Evolutionary conservation across 2,113 vertebrate species (phyloP).

Genomic region (Geococcyx californianus): DNA sequence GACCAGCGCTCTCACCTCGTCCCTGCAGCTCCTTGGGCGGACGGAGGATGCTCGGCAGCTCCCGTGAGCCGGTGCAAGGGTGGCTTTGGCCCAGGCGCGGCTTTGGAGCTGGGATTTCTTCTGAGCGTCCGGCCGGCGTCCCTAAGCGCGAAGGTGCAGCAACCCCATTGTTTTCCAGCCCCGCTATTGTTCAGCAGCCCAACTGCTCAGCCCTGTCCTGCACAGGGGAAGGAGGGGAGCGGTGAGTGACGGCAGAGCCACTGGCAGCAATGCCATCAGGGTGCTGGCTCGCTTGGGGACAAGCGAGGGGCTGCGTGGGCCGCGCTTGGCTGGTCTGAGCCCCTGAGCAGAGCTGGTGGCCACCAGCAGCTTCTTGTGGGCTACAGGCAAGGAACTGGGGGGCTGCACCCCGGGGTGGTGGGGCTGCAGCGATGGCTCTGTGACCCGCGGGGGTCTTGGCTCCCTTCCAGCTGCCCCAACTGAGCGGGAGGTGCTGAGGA

Average conservation of each 20-base stretch:
- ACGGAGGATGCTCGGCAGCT: rapidly evolving
- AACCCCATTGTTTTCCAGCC: slow-evolving; percentile 42
- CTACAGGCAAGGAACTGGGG: not conserved
- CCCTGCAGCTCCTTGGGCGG: not conserved
- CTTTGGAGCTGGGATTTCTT: not conserved
- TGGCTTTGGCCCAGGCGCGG: not conserved
- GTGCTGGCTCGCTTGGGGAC: not conserved
- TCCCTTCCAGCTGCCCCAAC: not conserved
- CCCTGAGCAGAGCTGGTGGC: not conserved
- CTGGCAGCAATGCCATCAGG: rapidly evolving
- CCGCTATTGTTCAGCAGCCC: slow-evolving; percentile 29
- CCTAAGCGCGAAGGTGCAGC: not conserved
- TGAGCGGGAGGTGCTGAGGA: not conserved
- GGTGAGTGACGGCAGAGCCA: rapidly evolving
- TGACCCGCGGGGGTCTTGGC: rapidly evolving
- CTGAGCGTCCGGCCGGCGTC: not conserved
- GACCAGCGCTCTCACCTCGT: not conserved
- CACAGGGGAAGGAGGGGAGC: not conserved
- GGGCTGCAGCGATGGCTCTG: not conserved
- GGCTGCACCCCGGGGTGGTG: not conserved
- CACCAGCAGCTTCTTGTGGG: rapidly evolving
- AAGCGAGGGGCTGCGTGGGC: rapidly evolving
- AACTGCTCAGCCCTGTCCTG: not conserved
- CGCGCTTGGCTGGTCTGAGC: rapidly evolving
- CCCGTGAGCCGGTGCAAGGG: rapidly evolving